Conservation (phyloP, 2,888 invertebrate species). For the Epirrhoe tristata region DNA sequence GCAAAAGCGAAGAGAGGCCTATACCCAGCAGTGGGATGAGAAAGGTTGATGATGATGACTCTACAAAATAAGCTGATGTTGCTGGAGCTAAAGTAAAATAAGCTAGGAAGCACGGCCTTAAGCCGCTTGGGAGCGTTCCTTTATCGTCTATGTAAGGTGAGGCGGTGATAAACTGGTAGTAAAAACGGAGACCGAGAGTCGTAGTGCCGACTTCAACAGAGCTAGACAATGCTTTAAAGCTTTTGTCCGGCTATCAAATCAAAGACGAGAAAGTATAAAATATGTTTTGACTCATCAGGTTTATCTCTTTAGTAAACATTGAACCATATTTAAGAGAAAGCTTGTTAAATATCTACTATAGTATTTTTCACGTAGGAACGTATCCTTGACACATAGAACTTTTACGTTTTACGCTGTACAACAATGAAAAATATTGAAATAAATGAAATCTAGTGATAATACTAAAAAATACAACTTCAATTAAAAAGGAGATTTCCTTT, state of each 20-base stretch:
- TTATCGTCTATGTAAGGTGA: slow-evolving; percentile 20
- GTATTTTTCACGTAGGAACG: too few species aligned
- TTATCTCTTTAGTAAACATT: neutral
- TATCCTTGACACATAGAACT: too few species aligned
- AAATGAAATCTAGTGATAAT: too few species aligned
- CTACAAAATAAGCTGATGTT: neutral
- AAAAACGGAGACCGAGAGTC: slow-evolving; percentile 24
- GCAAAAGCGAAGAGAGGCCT: too few species aligned
- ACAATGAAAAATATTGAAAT: too few species aligned
- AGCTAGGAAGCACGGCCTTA: slow-evolving; percentile 5
- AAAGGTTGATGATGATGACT: too few species aligned
- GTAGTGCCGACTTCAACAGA: slow-evolving; percentile 4
- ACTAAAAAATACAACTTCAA: too few species aligned
- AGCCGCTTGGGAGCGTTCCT: slow-evolving; percentile 13
- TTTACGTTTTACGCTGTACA: too few species aligned
- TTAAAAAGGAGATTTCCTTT: too few species aligned
- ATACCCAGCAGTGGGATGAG: too few species aligned
- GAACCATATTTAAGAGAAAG: neutral
- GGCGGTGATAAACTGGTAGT: slow-evolving; percentile 27
- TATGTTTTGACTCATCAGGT: neutral
- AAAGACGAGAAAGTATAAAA: too few species aligned
- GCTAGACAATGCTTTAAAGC: neutral
- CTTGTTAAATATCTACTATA: neutral
- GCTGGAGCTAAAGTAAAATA: too few species aligned
- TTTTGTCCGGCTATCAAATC: slow-evolving; percentile 2